phyloP scores from a whole-genome alignment of 2,113 vertebrate species.

The Phainopepla nitens region DNA sequence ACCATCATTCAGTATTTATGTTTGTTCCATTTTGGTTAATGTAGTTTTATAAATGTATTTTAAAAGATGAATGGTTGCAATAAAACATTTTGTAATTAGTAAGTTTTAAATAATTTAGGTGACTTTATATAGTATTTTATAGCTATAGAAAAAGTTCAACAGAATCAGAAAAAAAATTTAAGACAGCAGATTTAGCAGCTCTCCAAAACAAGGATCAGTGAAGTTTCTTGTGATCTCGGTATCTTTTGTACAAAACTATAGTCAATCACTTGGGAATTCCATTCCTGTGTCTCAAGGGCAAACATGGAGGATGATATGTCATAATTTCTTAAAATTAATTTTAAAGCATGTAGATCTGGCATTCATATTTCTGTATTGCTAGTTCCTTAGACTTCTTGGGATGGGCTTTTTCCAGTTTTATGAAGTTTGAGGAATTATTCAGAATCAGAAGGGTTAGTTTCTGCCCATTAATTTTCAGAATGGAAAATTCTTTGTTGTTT shows the following conservation, averaged over 20 bases:
- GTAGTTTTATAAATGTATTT: not conserved
- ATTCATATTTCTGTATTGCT: not conserved
- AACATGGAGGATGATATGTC: not conserved
- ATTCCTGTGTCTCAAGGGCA: not conserved
- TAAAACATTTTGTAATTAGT: not conserved
- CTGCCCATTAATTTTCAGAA: not conserved
- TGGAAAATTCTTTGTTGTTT: not conserved
- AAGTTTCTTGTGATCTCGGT: not conserved
- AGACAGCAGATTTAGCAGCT: not conserved
- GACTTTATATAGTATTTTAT: not conserved
- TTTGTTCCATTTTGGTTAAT: not conserved
- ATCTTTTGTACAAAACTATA: not conserved
- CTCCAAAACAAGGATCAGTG: not conserved
- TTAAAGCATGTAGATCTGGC: not conserved
- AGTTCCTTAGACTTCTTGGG: not conserved
- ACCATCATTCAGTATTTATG: not conserved
- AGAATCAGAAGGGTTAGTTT: not conserved
- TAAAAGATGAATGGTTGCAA: not conserved
- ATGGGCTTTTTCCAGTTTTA: not conserved
- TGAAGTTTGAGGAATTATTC: not conserved
- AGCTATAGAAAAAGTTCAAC: not conserved
- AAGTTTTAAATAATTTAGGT: not conserved
- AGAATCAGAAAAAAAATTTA: not conserved
- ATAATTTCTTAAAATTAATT: not conserved
- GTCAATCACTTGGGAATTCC: not conserved